Evolutionary conservation across 2,888 invertebrate species (phyloP).

Genomic region (Timema cristinae): DNA sequence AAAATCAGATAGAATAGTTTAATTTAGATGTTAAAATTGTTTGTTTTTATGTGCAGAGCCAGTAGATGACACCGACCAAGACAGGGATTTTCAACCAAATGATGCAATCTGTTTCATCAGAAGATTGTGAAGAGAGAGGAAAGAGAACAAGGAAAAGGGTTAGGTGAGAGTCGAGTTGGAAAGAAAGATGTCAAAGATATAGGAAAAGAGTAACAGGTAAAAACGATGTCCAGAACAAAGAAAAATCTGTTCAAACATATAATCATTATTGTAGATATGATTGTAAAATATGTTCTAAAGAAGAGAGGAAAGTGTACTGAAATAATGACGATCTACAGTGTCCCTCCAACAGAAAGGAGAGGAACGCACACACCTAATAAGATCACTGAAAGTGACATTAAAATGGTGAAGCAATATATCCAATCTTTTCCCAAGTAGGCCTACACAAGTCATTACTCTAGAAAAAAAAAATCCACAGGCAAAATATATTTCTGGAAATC

Average conservation of each 20-base stretch:
- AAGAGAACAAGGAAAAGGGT: neutral
- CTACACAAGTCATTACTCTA: neutral
- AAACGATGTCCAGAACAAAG: neutral
- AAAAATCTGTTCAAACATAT: constrained; percentile 5
- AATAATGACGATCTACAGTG: no score
- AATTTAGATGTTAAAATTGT: no score
- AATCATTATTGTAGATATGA: neutral
- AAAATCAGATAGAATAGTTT: no score
- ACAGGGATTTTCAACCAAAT: constrained; percentile 12
- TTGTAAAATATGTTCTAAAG: neutral
- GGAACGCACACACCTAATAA: no score
- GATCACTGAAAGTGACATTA: no score
- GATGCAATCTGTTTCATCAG: constrained; percentile 4
- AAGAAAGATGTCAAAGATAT: neutral
- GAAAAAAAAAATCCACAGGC: neutral
- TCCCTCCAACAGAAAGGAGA: no score
- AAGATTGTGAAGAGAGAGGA: constrained; percentile 3
- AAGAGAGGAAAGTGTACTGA: constrained; percentile 2
- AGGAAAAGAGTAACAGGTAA: constrained; percentile 1
- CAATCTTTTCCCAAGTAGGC: neutral
- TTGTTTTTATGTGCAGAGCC: neutral
- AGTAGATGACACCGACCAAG: neutral
- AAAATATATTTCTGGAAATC: neutral
- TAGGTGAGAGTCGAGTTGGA: neutral
- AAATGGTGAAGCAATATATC: no score